Evolutionary conservation across 2,113 vertebrate genomes (phyloP), one percentile per base, ranked within the genome.

Genomic region (Leucopsar rothschildi): DNA sequence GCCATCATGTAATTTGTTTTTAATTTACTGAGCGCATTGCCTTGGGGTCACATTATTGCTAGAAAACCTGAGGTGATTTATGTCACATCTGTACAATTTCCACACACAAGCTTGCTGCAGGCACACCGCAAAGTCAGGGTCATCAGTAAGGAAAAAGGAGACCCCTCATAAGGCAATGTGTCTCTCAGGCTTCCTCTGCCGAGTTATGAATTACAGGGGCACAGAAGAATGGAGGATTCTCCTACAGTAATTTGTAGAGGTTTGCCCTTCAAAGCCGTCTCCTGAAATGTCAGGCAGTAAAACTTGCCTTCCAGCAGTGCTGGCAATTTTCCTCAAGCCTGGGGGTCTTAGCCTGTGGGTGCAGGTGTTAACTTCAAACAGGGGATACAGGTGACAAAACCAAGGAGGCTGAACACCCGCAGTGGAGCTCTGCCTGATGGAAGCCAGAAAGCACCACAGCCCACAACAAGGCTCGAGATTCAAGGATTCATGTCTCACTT

Each of bases 21-120:
- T 94, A 96, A 95, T 96, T 94, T 97, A 96, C 87, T 90, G 86
- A 91, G 61, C 88, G 63, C 63, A 33, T 49, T 97, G 84, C 70
- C 35, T 90, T n/a, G 10, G 69, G 52, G 69, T 65, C 56, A 33
- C 2, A 10, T 71, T 91, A 64, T 70, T 91, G 31, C 78, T 96
- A 93, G 64, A 93, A 97, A 96, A 87, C 92, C 45, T 83, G 85
- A 89, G 69, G 69, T 65, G 52, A 79, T 92, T 84, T 90, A 72
- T 94, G 66, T 63, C 20, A 57, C 56, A 77, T 91, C 68, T 39
- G 25, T n/a, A 49, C 63, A 82, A 66, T 88, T 89, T 82, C 42
- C 56, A 90, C 33, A 11, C 50, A 40, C 39, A 53, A n/a, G 28
- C 20, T 81, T 88, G 29, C 66, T 63, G 72, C 35, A 76, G 75